Evolutionary conservation across 1,140 invertebrate species (phyloP).

Genomic region (Caenorhabditis brenneri): DNA sequence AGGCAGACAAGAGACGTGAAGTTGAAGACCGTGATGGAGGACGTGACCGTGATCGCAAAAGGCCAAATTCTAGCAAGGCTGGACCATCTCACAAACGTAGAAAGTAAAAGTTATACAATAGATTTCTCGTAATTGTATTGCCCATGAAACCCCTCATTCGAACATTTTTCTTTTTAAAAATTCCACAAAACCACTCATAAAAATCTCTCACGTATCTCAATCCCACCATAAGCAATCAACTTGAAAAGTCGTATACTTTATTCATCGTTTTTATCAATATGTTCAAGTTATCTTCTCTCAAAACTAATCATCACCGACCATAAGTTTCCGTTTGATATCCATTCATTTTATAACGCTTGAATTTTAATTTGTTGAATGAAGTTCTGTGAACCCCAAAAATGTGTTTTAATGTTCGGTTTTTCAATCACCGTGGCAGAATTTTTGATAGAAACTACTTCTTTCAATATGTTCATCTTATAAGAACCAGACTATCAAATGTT

Average conservation of each 20-base stretch:
- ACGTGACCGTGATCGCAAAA: slow-evolving; percentile 15
- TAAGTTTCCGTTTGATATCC: background rate
- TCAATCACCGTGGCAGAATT: no score
- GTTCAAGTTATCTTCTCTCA: background rate
- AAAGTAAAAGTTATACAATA: background rate
- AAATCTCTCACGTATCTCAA: background rate
- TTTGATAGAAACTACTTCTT: no score
- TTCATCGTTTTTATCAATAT: background rate
- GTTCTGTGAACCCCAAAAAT: background rate
- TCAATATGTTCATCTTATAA: no score
- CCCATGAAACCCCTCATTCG: background rate
- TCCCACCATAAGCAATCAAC: background rate
- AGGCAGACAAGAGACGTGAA: slow-evolving; percentile 65
- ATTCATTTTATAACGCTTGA: background rate
- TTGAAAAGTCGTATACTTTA: background rate
- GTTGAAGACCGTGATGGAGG: slow-evolving; percentile 51
- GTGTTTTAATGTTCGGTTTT: background rate
- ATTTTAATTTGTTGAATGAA: background rate
- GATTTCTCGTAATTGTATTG: background rate
- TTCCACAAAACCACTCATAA: background rate
- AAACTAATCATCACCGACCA: background rate
- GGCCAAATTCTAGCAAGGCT: background rate
- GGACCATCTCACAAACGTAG: slow-evolving; percentile 28
- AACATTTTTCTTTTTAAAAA: no score
- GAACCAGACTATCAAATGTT: no score